phyloP scores from a whole-genome alignment of 2,888 invertebrate species.

The Rhingia rostrata region DNA sequence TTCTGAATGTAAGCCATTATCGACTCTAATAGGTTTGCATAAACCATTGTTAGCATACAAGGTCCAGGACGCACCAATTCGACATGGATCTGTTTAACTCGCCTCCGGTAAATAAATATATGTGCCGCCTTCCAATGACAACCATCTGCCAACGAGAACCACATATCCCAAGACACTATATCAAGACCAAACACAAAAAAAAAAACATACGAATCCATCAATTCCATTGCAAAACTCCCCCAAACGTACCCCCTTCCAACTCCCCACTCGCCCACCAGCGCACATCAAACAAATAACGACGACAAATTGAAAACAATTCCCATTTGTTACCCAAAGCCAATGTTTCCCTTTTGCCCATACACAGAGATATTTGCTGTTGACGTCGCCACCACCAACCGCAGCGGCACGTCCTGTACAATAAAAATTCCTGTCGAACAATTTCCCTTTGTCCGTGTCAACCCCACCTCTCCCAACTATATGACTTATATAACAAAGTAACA shows the following conservation, averaged over 20 bases:
- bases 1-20: too few relatives aligned
- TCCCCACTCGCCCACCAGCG: too few relatives aligned
- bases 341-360: constrained; percentile 29
- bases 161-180: not conserved
- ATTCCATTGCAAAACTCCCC: not conserved
- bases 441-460: not conserved
- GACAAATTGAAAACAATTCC: constrained; percentile 64
- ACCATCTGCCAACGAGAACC: not conserved
- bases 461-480: not conserved
- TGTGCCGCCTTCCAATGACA: too few relatives aligned
- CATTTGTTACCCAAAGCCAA: constrained; percentile 53
- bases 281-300: constrained; percentile 13
- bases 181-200: not conserved
- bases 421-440: constrained; percentile 50
- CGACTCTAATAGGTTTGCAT: too few relatives aligned
- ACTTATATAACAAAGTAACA: constrained; percentile 33
- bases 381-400: not conserved
- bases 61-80: too few relatives aligned
- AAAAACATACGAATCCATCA: constrained; percentile 4
- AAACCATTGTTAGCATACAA: too few relatives aligned
- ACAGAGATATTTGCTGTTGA: not conserved
- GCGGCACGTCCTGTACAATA: constrained; percentile 26
- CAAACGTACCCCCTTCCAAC: not conserved
- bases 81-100: too few relatives aligned
- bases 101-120: too few relatives aligned